Base-by-base conservation (phyloP, 2,113 vertebrate genomes). In the Myotis yumanensis region DNA sequence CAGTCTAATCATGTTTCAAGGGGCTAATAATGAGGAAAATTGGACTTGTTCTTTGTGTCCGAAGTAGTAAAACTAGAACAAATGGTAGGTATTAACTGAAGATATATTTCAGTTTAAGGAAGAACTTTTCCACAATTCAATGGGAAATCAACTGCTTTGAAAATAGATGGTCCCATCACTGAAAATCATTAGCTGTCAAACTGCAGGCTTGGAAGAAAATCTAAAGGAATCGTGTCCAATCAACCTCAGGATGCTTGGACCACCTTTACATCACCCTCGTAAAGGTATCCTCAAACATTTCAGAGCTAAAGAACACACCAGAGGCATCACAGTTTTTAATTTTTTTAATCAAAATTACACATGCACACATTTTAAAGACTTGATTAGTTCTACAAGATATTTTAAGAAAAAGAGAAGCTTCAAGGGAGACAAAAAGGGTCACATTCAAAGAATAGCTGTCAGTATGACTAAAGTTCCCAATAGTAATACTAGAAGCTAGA, bases 151-250 rank as follows among this genome's bases (percentile, higher is more conserved):
- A 43, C 8, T 80, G 22, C 54, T 92, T 68, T 71, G 43, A 90
- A 95, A 95, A 51, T 30, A 72, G 46, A 43, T 73, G 28, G 22
- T 48, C 35, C 32, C 15, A 52, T n/a, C 69, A 69, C 17, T 73
- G 68, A 87, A 89, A 89, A 89, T 11, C 22, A 87, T 87, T 76
- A 92, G 35, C 51, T 71, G 37, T 35, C 30, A 64, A 96, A 89
- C 46, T 73, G 37, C 37, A 94, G 64, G 37, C 14, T 37, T 83
- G 17, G 54, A 84, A 80, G 54, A 85, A 92, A 89, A 88, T 52
- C 35, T 79, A 69, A 86, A 79, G 40, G 9, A 52, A 90, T 86
- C 81, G 66, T 48, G 52, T 89, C 30, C 30, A 81, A 7, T 89
- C 35, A 80, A 17, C 35, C 8, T 77, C 14, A 75, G 51, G 75